Evolutionary conservation across 2,113 vertebrate genomes (phyloP).

Genomic region (Solea senegalensis): DNA sequence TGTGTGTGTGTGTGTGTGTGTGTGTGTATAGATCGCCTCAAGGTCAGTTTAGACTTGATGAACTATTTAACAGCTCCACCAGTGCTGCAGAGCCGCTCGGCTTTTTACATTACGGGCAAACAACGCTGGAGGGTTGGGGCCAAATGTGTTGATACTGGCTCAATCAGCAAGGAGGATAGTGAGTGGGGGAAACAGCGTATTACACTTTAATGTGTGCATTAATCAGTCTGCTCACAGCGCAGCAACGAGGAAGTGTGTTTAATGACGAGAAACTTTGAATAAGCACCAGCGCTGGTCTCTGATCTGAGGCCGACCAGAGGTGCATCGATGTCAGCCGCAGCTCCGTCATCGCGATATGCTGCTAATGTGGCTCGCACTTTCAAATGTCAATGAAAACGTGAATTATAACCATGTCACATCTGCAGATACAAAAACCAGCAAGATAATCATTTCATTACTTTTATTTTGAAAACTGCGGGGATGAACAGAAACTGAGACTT

Average conservation of each 20-base stretch:
- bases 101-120: neutral
- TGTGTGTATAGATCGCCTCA: conserved; percentile 14
- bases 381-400: too few relatives aligned
- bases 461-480: too few relatives aligned
- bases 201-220: neutral
- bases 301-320: neutral
- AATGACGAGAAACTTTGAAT: neutral
- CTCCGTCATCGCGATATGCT: neutral
- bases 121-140: conserved; percentile 21
- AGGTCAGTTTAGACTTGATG: conserved; percentile 42
- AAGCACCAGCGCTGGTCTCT: neutral
- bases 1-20: too few relatives aligned
- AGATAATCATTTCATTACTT: too few relatives aligned
- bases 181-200: neutral
- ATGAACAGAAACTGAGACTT: too few relatives aligned
- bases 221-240: neutral
- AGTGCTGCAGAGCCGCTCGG: conserved; percentile 14
- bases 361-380: too few relatives aligned
- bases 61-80: conserved; percentile 37
- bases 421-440: too few relatives aligned
- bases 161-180: neutral
- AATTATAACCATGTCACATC: too few relatives aligned
- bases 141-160: conserved; percentile 15
- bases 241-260: neutral
- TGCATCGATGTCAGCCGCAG: neutral